A percentile compares a stretch with the other conserved stretches of the same genome.
Evolutionary conservation across 2,113 vertebrate species (phyloP).

Genomic region (Plestiodon gilberti): DNA sequence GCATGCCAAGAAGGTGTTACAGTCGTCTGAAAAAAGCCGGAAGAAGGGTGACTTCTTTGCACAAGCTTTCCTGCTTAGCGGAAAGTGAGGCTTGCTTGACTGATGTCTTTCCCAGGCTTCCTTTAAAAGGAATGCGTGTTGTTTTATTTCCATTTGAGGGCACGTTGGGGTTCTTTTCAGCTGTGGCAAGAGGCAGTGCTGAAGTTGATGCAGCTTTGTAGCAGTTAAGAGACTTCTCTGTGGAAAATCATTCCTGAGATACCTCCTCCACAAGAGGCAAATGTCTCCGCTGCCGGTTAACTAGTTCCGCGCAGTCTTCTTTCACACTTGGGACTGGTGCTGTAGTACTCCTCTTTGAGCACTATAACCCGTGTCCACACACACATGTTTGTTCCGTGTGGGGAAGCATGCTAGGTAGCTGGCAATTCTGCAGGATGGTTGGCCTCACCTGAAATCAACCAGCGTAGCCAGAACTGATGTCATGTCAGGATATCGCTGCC

Average conservation of each 20-base stretch:
- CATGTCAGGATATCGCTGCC: too few species aligned
- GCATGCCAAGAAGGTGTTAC: constrained; percentile 18
- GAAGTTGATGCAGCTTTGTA: constrained; percentile 44
- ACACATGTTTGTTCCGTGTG: too few species aligned
- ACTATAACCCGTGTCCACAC: too few species aligned
- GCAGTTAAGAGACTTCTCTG: constrained; percentile 26
- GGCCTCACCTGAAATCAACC: too few species aligned
- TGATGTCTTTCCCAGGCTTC: constrained; percentile 46
- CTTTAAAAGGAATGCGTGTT: constrained; percentile 51
- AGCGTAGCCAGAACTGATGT: too few species aligned
- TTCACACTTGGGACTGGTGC: too few species aligned
- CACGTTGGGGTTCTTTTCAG: constrained; percentile 50
- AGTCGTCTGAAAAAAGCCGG: constrained; percentile 40
- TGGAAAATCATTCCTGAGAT: neutral
- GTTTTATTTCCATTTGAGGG: constrained; percentile 40
- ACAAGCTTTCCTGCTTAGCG: constrained; percentile 1
- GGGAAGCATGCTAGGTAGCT: too few species aligned
- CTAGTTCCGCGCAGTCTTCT: too few species aligned
- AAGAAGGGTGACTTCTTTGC: constrained; percentile 41
- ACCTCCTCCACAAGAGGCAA: neutral
- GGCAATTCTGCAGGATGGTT: too few species aligned
- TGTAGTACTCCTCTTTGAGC: too few species aligned
- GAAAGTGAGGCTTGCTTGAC: constrained; percentile 23
- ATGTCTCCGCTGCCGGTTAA: too few species aligned
- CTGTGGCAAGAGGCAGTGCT: constrained; percentile 44